phyloP scores from a whole-genome alignment of 2,888 invertebrate species.

The Drosophila sordidapex region DNA sequence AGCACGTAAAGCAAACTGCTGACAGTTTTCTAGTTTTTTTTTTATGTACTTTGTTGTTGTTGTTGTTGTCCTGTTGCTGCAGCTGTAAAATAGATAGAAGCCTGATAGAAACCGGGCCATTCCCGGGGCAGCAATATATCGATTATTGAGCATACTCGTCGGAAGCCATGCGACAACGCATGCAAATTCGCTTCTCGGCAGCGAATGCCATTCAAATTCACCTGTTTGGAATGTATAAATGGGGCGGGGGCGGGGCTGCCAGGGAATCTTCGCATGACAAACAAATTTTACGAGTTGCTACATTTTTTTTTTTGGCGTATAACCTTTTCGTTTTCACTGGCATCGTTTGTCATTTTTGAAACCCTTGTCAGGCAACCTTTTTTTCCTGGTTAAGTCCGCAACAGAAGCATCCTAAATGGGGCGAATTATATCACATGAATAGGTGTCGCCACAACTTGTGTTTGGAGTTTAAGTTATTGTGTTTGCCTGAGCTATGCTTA shows the following conservation, averaged over 20 bases:
- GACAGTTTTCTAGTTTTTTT: constrained; percentile 12
- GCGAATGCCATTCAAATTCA: constrained; percentile 27
- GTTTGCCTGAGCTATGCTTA: background rate
- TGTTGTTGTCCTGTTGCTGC: constrained; percentile 20
- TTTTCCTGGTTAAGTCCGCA: background rate
- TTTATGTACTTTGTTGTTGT: constrained; percentile 6
- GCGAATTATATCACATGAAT: background rate
- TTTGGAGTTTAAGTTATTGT: background rate
- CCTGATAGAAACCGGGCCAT: background rate
- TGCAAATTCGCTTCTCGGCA: constrained; percentile 36
- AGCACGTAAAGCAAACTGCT: constrained; percentile 55
- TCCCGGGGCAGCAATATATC: constrained; percentile 27
- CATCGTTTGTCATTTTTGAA: constrained; percentile 24
- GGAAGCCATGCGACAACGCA: constrained; percentile 16
- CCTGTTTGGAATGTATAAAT: constrained; percentile 24
- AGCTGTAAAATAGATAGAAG: constrained; percentile 1
- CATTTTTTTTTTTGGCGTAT: background rate
- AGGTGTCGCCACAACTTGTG: background rate
- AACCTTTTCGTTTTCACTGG: constrained; percentile 4
- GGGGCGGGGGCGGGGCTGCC: background rate
- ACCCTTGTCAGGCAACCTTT: background rate
- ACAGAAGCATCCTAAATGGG: background rate
- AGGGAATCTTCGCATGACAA: constrained; percentile 5
- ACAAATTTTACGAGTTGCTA: constrained; percentile 34
- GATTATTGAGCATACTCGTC: constrained; percentile 45